Evolutionary conservation across 2,113 vertebrate species (phyloP).

Genomic region (Cyprinodon brontotheroides): DNA sequence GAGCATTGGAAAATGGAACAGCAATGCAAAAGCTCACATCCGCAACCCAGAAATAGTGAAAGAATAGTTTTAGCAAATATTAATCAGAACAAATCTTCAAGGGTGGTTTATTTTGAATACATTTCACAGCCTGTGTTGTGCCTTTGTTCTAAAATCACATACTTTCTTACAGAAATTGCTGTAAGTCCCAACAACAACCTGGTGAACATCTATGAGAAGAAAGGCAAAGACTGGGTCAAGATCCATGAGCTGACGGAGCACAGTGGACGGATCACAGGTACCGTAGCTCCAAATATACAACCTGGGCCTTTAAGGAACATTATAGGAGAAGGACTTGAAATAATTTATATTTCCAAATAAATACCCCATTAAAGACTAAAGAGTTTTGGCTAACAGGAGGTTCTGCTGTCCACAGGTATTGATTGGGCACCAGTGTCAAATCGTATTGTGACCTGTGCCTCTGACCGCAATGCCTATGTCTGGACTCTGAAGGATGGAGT

Average conservation of each 20-base stretch:
- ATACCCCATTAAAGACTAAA: background rate
- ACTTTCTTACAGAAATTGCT: conserved; percentile 75
- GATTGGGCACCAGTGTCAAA: conserved; percentile 84
- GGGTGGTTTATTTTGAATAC: background rate
- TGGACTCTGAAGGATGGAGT: conserved; percentile 80
- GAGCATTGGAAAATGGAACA: too few relatives aligned
- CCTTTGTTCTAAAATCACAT: background rate
- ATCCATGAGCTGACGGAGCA: conserved; percentile 83
- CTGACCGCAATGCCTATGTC: conserved; percentile 84
- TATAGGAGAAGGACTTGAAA: background rate
- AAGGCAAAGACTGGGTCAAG: conserved; percentile 79
- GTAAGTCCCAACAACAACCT: conserved; percentile 81
- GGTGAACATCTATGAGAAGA: conserved; percentile 80
- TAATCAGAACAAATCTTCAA: background rate
- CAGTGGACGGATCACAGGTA: conserved; percentile 84
- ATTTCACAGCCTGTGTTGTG: background rate
- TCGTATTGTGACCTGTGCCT: conserved; percentile 83
- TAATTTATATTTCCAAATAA: background rate
- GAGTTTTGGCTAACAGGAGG: background rate
- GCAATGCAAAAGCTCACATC: background rate
- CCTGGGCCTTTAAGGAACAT: background rate
- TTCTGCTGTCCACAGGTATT: conserved; percentile 67
- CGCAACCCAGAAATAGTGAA: background rate
- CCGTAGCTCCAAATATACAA: background rate
- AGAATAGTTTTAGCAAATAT: background rate